Conservation (phyloP, 1,140 invertebrate species). For the Hestina assimilis region DNA sequence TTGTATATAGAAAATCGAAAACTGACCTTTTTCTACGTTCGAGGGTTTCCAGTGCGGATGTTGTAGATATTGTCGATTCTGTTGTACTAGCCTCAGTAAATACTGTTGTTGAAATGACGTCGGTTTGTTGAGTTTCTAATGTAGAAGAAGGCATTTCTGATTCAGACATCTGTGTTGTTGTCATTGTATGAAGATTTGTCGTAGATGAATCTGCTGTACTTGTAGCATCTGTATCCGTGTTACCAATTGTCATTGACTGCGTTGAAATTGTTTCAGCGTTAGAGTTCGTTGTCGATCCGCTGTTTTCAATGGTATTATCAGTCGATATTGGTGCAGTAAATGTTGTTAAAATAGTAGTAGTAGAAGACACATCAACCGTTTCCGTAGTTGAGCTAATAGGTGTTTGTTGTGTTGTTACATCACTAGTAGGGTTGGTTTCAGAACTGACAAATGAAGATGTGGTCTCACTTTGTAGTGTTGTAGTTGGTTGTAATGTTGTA, state of each 20-base stretch:
- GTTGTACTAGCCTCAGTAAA: conserved; percentile 23
- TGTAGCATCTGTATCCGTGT: neutral
- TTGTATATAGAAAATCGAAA: conserved; percentile 64
- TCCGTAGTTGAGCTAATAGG: neutral
- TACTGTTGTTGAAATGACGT: conserved; percentile 3
- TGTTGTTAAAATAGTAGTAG: conserved; percentile 5
- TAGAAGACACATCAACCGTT: conserved; percentile 15
- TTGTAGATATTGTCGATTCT: conserved; percentile 22
- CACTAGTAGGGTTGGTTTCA: conserved; percentile 6
- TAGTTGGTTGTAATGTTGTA: conserved; percentile 5
- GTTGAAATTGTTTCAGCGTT: conserved; percentile 1
- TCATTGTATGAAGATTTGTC: conserved; percentile 1
- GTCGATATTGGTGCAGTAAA: conserved; percentile 25
- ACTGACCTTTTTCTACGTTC: conserved; percentile 65
- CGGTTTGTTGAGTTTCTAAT: conserved; percentile 11
- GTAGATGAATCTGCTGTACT: neutral
- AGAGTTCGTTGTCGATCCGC: neutral
- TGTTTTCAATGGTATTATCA: neutral
- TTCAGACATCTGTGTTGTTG: conserved; percentile 16
- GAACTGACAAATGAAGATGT: neutral
- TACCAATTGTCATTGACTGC: neutral
- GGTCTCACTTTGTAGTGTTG: too few species aligned
- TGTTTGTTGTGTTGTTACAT: conserved; percentile 1
- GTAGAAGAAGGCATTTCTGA: conserved; percentile 7
- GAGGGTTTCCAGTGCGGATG: conserved; percentile 53